Percentiles rank a stretch among this genome's conserved stretches.
These are phyloP conservation scores for Oriolus oriolus DNA, from an alignment of 2,113 vertebrate species.

Conservation along the genomic window DNA sequence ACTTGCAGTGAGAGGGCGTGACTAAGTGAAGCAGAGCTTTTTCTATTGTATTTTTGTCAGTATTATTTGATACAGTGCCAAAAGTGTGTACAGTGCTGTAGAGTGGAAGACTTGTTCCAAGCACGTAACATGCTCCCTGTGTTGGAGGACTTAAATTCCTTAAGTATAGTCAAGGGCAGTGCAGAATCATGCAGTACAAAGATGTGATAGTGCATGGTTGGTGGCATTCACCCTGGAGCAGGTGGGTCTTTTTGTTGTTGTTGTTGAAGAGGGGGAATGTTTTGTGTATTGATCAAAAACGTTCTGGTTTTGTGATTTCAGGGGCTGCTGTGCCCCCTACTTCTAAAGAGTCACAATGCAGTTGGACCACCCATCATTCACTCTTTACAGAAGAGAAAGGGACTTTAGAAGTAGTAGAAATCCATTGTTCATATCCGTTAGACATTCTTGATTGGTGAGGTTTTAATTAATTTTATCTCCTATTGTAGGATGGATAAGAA, in stretches of 20 bases:
- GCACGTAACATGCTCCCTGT: not conserved
- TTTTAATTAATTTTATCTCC: conserved; percentile 8
- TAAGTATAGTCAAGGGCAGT: not conserved
- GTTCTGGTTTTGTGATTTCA: not conserved
- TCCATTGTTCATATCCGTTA: not conserved
- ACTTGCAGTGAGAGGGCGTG: conserved; percentile 55
- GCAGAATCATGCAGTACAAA: conserved; percentile 50
- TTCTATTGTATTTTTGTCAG: conserved; percentile 39
- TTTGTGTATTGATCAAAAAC: not conserved
- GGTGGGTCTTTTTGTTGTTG: conserved; percentile 16
- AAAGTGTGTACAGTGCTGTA: not conserved
- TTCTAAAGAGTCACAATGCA: not conserved
- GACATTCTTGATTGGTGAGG: not conserved
- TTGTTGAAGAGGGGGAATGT: not conserved
- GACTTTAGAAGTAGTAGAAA: not conserved
- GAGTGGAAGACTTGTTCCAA: conserved; percentile 5
- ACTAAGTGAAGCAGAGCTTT: conserved; percentile 22
- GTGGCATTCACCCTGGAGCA: conserved; percentile 50
- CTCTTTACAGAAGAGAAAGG: not conserved
- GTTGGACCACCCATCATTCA: not conserved
- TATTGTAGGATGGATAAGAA: not conserved
- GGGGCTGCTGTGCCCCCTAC: not conserved
- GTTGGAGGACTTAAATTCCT: not conserved
- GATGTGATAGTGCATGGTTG: conserved; percentile 11
- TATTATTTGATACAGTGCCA: conserved; percentile 29